Percentiles rank a stretch among this genome's conserved stretches.
Evolutionary conservation across 2,888 invertebrate species (phyloP).

Genomic region (Latrodectus elegans): DNA sequence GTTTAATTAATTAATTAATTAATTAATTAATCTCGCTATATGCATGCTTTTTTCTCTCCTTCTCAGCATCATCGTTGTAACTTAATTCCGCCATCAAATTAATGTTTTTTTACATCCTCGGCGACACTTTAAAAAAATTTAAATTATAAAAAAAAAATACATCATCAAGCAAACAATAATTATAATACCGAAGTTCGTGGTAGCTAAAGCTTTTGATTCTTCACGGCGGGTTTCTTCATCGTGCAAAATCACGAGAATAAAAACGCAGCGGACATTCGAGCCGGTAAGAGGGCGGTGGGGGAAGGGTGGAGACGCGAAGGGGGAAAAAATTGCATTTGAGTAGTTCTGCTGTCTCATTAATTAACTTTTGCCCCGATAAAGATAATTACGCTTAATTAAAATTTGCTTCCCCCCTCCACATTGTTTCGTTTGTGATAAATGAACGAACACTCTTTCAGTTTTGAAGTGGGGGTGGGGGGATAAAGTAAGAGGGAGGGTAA

Average conservation of each 20-base stretch:
- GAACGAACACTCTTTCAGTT: constrained; percentile 54
- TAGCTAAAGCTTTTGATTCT: constrained; percentile 63
- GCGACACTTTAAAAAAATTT: constrained; percentile 3
- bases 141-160: constrained; percentile 26
- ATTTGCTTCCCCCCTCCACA: constrained; percentile 59
- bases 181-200: constrained; percentile 64
- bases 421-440: constrained; percentile 67
- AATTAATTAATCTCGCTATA: constrained; percentile 66
- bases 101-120: constrained; percentile 47
- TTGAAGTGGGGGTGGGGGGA: constrained; percentile 1
- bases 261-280: constrained; percentile 41
- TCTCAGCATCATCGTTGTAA: constrained; percentile 63
- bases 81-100: constrained; percentile 68
- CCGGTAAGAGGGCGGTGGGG: constrained; percentile 3
- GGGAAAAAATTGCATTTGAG: constrained; percentile 44
- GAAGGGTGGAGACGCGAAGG: neutral
- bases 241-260: constrained; percentile 9
- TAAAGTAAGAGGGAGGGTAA: too few species aligned
- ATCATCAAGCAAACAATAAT: constrained; percentile 67
- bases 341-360: constrained; percentile 56
- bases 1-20: constrained; percentile 69
- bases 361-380: constrained; percentile 67
- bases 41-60: constrained; percentile 37
- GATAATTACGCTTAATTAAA: constrained; percentile 69
- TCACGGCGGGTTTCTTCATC: constrained; percentile 47